phyloP scores from a whole-genome alignment of 2,888 invertebrate genomes.

The Patella pellucida region DNA sequence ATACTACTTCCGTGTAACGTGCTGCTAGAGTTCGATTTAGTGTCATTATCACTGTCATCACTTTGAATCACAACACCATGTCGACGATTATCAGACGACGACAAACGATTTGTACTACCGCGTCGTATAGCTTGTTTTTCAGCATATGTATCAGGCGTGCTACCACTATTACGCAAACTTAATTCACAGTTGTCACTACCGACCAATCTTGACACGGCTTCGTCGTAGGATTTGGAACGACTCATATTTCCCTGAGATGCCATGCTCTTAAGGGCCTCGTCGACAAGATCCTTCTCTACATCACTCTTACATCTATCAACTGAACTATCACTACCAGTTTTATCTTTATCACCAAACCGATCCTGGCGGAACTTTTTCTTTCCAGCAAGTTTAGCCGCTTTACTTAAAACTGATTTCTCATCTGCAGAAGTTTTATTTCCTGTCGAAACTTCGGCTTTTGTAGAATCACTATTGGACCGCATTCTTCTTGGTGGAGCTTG shows the following conservation, averaged over 20 bases:
- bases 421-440: background rate
- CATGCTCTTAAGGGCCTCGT: conserved; percentile 55
- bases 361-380: conserved; percentile 58
- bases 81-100: conserved; percentile 48
- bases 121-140: conserved; percentile 36
- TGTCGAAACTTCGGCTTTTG: background rate
- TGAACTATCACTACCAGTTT: conserved; percentile 38
- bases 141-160: conserved; percentile 34
- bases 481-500: conserved; percentile 27
- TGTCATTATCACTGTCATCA: conserved; percentile 60
- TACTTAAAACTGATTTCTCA: conserved; percentile 34
- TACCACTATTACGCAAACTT: conserved; percentile 35
- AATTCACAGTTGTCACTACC: conserved; percentile 42
- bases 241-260: conserved; percentile 55
- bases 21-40: conserved; percentile 50
- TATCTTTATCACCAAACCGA: conserved; percentile 58
- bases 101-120: conserved; percentile 48
- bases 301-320: conserved; percentile 56
- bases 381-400: conserved; percentile 57
- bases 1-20: background rate
- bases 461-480: conserved; percentile 21
- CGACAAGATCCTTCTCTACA: conserved; percentile 58
- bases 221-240: conserved; percentile 63
- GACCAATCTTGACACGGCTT: conserved; percentile 56
- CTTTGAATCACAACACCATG: conserved; percentile 54